Percentiles rank a stretch among this genome's conserved stretches.
Conservation (phyloP, 2,797 vertebrate species). For the Mormyrops attenuatus region DNA sequence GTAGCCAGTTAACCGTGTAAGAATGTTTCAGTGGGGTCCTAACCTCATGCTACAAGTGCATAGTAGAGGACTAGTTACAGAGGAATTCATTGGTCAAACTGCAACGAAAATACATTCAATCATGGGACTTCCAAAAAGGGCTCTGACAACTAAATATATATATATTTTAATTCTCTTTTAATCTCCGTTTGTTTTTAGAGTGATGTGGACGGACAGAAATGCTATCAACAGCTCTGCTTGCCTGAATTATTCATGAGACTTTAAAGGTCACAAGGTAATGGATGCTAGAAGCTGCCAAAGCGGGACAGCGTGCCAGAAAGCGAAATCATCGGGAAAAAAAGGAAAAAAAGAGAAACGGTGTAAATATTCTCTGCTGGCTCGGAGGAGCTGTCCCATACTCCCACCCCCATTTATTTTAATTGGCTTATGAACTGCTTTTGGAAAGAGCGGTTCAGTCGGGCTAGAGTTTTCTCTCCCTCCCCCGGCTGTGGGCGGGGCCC, state of each 20-base stretch:
- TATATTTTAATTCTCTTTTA: not conserved
- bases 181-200: slow-evolving; percentile 31
- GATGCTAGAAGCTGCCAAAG: slow-evolving; percentile 61
- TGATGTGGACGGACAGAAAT: slow-evolving; percentile 52
- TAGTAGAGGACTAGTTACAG: not conserved
- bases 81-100: not conserved
- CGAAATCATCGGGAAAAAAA: slow-evolving; percentile 25
- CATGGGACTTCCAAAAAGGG: not conserved
- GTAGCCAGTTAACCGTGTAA: not conserved
- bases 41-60: not conserved
- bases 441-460: not conserved
- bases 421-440: slow-evolving; percentile 18
- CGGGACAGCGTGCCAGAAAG: slow-evolving; percentile 51
- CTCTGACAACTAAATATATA: not conserved
- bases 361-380: not conserved
- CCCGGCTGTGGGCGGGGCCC: not conserved
- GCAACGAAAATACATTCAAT: not conserved
- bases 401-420: slow-evolving; percentile 8
- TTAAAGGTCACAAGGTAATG: slow-evolving; percentile 53
- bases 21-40: not conserved
- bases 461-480: not conserved
- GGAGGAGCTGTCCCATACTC: not conserved
- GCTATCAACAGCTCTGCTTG: slow-evolving; percentile 48
- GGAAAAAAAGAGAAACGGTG: not conserved
- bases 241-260: slow-evolving; percentile 59